Evolutionary conservation across 2,113 vertebrate genomes (phyloP).

Genomic region (Struthio camelus): DNA sequence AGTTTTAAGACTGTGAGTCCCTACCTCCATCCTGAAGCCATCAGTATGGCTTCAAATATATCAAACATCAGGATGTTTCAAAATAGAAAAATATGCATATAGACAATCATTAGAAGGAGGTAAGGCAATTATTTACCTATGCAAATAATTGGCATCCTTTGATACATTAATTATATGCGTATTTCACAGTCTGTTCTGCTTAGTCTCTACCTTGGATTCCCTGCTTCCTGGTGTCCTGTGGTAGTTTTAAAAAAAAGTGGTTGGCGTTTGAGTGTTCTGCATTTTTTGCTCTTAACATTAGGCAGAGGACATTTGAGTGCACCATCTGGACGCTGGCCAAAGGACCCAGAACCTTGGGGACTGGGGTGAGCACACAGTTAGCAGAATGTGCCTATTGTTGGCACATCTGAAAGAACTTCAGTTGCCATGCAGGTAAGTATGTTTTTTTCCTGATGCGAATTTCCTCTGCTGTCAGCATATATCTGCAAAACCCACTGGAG

Average conservation of each 20-base stretch:
- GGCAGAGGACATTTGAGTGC: slow-evolving; percentile 64
- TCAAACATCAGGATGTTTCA: not conserved
- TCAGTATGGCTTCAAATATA: not conserved
- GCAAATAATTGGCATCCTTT: not conserved
- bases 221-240: not conserved
- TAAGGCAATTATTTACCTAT: not conserved
- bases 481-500: slow-evolving; percentile 10
- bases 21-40: not conserved
- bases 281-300: slow-evolving; percentile 70
- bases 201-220: slow-evolving; percentile 8
- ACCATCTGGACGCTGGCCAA: slow-evolving; percentile 65
- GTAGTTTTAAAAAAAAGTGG: not conserved
- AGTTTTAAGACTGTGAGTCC: not conserved
- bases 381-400: slow-evolving; percentile 51
- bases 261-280: slow-evolving; percentile 64
- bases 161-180: not conserved
- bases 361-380: slow-evolving; percentile 64
- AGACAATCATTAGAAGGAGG: not conserved
- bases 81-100: not conserved
- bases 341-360: slow-evolving; percentile 55
- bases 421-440: slow-evolving; percentile 28
- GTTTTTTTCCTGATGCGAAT: not conserved
- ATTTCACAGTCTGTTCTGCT: not conserved
- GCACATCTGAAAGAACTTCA: slow-evolving; percentile 56
- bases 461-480: not conserved